A percentile compares a stretch with the other conserved stretches of the same genome.
Conservation (phyloP, 2,113 vertebrate genomes). For the Daubentonia madagascariensis region DNA sequence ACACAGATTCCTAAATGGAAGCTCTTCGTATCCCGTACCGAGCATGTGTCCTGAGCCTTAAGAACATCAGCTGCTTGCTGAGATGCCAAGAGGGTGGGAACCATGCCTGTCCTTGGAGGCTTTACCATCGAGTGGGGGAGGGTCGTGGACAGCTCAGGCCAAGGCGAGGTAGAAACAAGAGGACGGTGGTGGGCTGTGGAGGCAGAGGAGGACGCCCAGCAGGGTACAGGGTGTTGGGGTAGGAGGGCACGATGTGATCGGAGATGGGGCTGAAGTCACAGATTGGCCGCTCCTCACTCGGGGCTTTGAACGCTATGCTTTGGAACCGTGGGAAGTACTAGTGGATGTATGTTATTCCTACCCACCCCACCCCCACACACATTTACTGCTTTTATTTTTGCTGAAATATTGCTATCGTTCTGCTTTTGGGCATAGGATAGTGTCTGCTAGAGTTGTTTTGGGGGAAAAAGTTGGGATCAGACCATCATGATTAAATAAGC, state of each 20-base stretch:
- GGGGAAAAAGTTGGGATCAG: background rate
- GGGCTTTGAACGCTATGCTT: background rate
- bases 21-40: accelerated
- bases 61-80: background rate
- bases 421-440: background rate
- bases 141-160: background rate
- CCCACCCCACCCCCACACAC: background rate
- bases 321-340: background rate
- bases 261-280: background rate
- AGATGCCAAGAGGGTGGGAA: background rate
- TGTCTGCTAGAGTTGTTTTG: background rate
- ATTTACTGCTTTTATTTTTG: background rate
- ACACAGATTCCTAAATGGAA: background rate
- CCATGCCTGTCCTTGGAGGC: background rate
- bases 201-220: background rate
- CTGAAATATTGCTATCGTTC: background rate
- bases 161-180: background rate
- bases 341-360: background rate
- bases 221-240: background rate
- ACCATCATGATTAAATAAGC: background rate
- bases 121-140: too few relatives aligned
- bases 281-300: background rate
- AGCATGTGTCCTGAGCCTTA: background rate
- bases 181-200: background rate
- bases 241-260: background rate